Base-by-base conservation (phyloP, 2,113 vertebrate species). In the Forbesichthys agassizii region DNA sequence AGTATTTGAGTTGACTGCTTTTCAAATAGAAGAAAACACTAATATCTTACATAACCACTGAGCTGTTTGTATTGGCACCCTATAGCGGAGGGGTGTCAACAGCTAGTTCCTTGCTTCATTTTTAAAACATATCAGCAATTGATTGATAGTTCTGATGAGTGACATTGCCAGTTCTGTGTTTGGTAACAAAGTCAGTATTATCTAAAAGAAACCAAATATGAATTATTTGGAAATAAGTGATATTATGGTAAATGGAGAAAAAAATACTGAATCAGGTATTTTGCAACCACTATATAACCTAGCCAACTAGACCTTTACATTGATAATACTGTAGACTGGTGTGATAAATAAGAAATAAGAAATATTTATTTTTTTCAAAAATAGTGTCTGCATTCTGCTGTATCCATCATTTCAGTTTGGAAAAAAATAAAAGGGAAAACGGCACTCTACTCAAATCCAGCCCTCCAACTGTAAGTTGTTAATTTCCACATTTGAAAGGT, bases 41-140 rank as follows among this genome's bases (percentile, higher is more conserved):
- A 64, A 59, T 69, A 82, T 67, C 69, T 48, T 61, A 72, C 78
- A 75, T 79, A 84, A 68, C 16, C 75, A 48, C 65, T 77, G 66
- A 80, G 77, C 55, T 75, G 75, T 87, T 87, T 89, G 73, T 87
- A 82, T 80, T 75, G 79, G 78, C 74, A 62, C 70, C 73, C 72
- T 65, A 84, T 77, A 82, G 81, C 77, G 71, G 81, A 68, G 72
- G 58, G 74, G 66, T 74, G 81, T 89, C 88, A 82, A 75, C 80
- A 79, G 74, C 69, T 82, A 79, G 81, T 86, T 89, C 69, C 73
- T 67, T 76, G 81, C 83, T 78, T 86, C 81, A 27, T 72, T 78
- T 83, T 81, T 76, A 83, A 84, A 68, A 67, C 64, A 69, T 74
- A 64, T 85, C 77, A 73, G 33, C 33, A 0, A 64, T 59, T 83